Conservation (phyloP, 2,797 vertebrate genomes). For the Toxotes lorentzi region DNA sequence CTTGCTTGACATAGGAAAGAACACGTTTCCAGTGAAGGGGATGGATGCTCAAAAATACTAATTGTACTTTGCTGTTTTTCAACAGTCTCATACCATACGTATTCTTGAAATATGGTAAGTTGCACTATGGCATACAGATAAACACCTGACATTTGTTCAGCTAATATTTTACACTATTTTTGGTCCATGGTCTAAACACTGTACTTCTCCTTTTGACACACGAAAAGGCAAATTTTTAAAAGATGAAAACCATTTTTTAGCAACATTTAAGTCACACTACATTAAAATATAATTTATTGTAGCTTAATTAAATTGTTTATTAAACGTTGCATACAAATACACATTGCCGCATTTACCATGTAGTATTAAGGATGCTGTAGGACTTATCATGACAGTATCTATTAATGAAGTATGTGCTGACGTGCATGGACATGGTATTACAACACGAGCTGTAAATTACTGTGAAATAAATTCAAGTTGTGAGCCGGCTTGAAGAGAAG, state of each 20-base stretch:
- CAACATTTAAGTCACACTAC: not conserved
- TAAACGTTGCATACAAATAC: not conserved
- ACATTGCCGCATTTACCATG: not conserved
- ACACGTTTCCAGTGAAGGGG: constrained; percentile 56
- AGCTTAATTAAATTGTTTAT: constrained; percentile 11
- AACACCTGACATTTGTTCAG: not conserved
- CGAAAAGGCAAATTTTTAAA: constrained; percentile 1
- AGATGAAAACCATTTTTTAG: not conserved
- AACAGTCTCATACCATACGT: constrained; percentile 21
- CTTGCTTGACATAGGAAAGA: constrained; percentile 68
- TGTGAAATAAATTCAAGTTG: constrained; percentile 67
- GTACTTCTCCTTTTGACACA: not conserved
- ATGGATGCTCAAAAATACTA: constrained; percentile 71
- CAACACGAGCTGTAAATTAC: constrained; percentile 50
- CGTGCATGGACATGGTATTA: constrained; percentile 63
- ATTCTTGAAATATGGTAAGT: constrained; percentile 1
- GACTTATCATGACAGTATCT: constrained; percentile 36
- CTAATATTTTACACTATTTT: not conserved
- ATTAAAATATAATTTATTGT: not conserved
- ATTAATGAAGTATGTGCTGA: constrained; percentile 40
- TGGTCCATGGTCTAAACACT: not conserved
- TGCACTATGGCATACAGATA: constrained; percentile 9
- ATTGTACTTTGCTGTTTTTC: constrained; percentile 57
- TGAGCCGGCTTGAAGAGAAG: constrained; percentile 52
- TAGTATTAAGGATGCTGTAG: too few species aligned